Evolutionary conservation across 2,888 invertebrate species (phyloP).

Genomic region (Pollenia griseotomentosa): DNA sequence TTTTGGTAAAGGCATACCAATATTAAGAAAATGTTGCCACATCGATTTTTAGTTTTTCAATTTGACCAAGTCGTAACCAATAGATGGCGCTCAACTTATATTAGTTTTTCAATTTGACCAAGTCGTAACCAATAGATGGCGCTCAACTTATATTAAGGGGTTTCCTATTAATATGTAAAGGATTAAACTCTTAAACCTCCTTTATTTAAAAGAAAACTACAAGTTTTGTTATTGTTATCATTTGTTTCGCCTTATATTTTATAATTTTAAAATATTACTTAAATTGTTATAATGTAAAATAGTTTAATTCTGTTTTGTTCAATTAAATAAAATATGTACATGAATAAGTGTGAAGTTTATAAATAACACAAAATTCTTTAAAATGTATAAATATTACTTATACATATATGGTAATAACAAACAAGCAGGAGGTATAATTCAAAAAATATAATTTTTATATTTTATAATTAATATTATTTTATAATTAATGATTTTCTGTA

Average conservation of each 20-base stretch:
- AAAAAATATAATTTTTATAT: constrained; percentile 12
- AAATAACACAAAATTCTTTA: constrained; percentile 48
- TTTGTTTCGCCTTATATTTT: constrained; percentile 51
- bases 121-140: too few relatives aligned
- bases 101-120: too few relatives aligned
- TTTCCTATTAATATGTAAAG: background rate
- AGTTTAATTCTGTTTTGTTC: constrained; percentile 35
- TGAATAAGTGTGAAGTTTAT: constrained; percentile 35
- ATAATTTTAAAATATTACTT: constrained; percentile 51
- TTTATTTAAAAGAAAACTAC: constrained; percentile 10
- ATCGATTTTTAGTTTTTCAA: constrained; percentile 17
- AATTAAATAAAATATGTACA: constrained; percentile 63
- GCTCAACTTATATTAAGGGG: background rate
- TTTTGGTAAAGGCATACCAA: background rate
- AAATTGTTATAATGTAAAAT: constrained; percentile 46
- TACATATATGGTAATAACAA: constrained; percentile 61
- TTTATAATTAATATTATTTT: background rate
- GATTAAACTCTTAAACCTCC: background rate
- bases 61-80: background rate
- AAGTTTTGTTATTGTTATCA: background rate
- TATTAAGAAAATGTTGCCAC: background rate
- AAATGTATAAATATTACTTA: constrained; percentile 55
- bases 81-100: constrained; percentile 9
- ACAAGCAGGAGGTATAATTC: constrained; percentile 59
- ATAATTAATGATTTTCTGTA: background rate